A percentile compares a stretch with the other conserved stretches of the same genome.
phyloP scores from a whole-genome alignment of 2,113 vertebrate genomes.

The Muntiacus reevesi region DNA sequence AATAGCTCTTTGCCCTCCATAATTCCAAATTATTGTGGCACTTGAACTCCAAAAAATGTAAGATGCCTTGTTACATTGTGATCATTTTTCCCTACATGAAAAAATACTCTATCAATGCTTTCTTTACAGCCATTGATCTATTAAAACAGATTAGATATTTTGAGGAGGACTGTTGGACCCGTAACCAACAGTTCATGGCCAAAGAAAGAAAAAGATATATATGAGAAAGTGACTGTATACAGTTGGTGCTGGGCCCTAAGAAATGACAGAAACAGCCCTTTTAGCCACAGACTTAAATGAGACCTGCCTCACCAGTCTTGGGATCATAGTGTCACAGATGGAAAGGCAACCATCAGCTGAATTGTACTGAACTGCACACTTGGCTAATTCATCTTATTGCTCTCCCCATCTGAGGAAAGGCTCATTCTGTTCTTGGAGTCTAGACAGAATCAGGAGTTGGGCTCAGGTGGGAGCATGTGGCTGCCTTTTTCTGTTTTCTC shows the following conservation, averaged over 20 bases:
- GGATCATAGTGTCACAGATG: conserved; percentile 87
- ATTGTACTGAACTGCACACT: conserved; percentile 77
- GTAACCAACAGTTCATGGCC: conserved; percentile 41
- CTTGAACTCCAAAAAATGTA: neutral
- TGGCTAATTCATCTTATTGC: conserved; percentile 81
- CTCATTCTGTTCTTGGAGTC: conserved; percentile 68
- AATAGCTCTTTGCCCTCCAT: neutral
- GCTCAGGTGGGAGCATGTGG: conserved; percentile 79
- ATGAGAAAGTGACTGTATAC: conserved; percentile 26
- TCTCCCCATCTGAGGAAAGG: conserved; percentile 74
- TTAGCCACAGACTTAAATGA: conserved; percentile 85
- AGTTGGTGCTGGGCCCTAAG: conserved; percentile 33
- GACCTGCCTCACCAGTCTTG: conserved; percentile 91
- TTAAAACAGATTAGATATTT: conserved; percentile 13
- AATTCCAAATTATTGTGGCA: neutral
- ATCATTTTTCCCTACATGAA: neutral
- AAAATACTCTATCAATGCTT: neutral
- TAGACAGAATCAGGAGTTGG: conserved; percentile 78
- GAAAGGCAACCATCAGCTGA: conserved; percentile 87
- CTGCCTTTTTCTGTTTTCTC: conserved; percentile 30
- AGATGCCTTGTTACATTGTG: neutral
- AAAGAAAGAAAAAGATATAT: neutral
- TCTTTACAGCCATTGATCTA: neutral
- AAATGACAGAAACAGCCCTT: conserved; percentile 30
- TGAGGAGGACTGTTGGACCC: conserved; percentile 40